Conservation (phyloP, 2,113 vertebrate genomes). For the Laticauda colubrina region DNA sequence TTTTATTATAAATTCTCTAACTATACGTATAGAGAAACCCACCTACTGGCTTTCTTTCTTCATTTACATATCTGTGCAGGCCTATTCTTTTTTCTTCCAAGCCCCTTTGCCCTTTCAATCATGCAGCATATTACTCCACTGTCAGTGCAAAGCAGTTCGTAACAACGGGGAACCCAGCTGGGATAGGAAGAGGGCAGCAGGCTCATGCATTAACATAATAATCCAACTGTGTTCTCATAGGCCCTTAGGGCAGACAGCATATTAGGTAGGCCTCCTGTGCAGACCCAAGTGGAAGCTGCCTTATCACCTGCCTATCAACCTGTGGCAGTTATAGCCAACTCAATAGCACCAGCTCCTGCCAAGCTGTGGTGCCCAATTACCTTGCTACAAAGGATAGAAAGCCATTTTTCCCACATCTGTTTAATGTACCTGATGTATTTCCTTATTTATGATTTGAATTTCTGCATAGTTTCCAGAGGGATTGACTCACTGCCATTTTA, state of each 20-base stretch:
- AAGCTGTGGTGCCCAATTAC: constrained; percentile 64
- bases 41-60: constrained; percentile 66
- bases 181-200: constrained; percentile 96
- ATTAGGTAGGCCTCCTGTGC: constrained; percentile 90
- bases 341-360: constrained; percentile 63
- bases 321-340: constrained; percentile 77
- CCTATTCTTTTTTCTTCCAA: constrained; percentile 77
- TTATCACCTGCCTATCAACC: constrained; percentile 88
- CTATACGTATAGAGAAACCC: constrained; percentile 49
- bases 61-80: constrained; percentile 86
- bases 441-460: constrained; percentile 34
- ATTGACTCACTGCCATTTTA: constrained; percentile 43
- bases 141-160: constrained; percentile 98
- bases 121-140: constrained; percentile 98
- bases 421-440: constrained; percentile 43
- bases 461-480: not conserved
- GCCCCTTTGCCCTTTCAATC: constrained; percentile 99
- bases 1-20: constrained; percentile 67
- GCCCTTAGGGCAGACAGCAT: constrained; percentile 96
- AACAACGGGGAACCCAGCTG: constrained; percentile 97
- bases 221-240: constrained; percentile 94
- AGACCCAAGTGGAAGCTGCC: constrained; percentile 76
- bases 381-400: constrained; percentile 56
- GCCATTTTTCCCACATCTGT: constrained; percentile 51
- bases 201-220: constrained; percentile 99